A percentile compares a stretch with the other conserved stretches of the same genome.
phyloP scores from a whole-genome alignment of 2,797 vertebrate species.

The Rhadinocentrus ornatus region DNA sequence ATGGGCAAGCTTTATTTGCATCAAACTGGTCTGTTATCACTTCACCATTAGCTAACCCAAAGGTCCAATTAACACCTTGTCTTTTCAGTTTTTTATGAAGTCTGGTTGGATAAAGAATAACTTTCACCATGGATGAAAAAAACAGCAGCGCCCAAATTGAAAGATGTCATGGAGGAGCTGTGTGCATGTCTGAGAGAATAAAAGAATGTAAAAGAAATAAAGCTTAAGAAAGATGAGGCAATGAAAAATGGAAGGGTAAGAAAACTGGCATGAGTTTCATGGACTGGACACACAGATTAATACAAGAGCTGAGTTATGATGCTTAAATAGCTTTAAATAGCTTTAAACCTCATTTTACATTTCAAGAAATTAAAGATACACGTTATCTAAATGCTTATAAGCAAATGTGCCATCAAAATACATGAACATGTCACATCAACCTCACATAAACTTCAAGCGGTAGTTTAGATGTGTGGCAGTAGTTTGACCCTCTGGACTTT shows the following conservation, averaged over 20 bases:
- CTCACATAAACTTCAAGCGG: too few relatives aligned
- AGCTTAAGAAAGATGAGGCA: not conserved
- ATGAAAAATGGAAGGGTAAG: not conserved
- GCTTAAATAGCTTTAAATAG: too few relatives aligned
- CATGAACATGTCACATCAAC: too few relatives aligned
- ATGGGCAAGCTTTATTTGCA: constrained; percentile 58
- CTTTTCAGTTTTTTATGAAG: constrained; percentile 63
- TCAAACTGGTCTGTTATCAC: constrained; percentile 68
- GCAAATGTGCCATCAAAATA: too few relatives aligned
- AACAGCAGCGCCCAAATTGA: constrained; percentile 27
- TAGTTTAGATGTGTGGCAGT: not conserved
- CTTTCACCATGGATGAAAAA: not conserved
- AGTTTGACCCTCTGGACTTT: not conserved
- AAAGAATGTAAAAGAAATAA: not conserved
- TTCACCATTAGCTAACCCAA: constrained; percentile 48
- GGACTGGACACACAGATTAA: not conserved
- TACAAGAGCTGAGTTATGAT: not conserved
- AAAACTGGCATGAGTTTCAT: constrained; percentile 3
- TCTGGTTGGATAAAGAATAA: constrained; percentile 34
- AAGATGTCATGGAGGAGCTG: constrained; percentile 30
- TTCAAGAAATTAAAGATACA: too few relatives aligned
- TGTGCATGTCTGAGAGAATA: not conserved
- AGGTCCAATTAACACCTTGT: constrained; percentile 67
- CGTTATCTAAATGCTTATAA: too few relatives aligned
- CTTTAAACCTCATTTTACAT: too few relatives aligned